A percentile compares a stretch with the other conserved stretches of the same genome.
Conservation (phyloP, 2,113 vertebrate species). For the Pristiophorus japonicus region DNA sequence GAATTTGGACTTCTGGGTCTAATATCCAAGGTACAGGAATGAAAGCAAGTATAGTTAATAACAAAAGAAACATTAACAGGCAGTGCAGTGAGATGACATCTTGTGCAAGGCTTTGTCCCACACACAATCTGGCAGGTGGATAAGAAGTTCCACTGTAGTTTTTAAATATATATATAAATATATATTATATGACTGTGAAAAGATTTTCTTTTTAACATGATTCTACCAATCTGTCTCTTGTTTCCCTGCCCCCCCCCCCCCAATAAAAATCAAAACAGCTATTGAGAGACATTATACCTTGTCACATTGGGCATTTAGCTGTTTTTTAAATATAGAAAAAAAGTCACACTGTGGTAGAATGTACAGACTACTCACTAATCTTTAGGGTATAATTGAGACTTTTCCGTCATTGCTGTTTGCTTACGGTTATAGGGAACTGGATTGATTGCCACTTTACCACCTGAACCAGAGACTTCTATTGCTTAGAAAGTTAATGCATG, state of each 20-base stretch:
- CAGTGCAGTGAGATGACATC: background rate
- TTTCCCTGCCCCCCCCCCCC: background rate
- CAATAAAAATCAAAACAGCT: background rate
- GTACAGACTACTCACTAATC: background rate
- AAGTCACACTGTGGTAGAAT: background rate
- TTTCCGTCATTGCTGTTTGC: background rate
- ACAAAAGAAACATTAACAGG: background rate
- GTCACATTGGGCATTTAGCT: background rate
- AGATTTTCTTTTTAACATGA: background rate
- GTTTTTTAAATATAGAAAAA: background rate
- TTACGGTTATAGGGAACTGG: background rate
- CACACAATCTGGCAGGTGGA: background rate
- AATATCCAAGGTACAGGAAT: background rate
- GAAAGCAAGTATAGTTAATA: background rate
- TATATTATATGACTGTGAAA: background rate
- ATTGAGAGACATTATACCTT: background rate
- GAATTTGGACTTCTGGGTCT: background rate
- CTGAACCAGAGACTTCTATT: background rate
- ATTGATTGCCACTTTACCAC: constrained; percentile 8
- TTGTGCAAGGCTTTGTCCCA: background rate
- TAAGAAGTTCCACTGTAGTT: background rate
- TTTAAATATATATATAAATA: background rate
- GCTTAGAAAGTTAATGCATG: background rate
- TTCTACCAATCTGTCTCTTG: background rate
- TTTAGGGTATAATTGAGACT: background rate